These are phyloP conservation scores for Scylla paramamosain DNA, from an alignment of 1,140 invertebrate genomes.

Conservation along the genomic window DNA sequence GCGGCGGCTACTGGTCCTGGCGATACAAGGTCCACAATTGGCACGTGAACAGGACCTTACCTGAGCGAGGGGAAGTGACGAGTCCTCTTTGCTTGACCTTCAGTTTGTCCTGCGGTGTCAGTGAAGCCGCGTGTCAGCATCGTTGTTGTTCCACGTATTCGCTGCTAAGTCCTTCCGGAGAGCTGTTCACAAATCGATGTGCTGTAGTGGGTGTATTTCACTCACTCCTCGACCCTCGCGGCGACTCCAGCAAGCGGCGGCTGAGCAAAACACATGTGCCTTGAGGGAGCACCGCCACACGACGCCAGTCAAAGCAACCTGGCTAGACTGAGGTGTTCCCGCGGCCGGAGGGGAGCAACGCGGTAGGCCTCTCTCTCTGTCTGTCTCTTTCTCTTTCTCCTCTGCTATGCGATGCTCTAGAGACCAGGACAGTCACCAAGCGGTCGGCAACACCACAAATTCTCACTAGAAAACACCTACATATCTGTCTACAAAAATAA, in stretches of 20 bases:
- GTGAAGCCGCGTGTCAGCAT: neutral
- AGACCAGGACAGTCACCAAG: conserved; percentile 43
- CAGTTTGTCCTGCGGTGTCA: neutral
- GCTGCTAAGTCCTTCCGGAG: neutral
- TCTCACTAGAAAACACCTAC: conserved; percentile 56
- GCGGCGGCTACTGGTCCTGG: neutral
- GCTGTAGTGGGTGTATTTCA: neutral
- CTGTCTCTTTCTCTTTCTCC: conserved; percentile 17
- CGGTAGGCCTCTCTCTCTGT: neutral
- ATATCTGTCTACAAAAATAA: conserved; percentile 65
- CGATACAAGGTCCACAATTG: neutral
- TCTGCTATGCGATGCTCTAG: conserved; percentile 53
- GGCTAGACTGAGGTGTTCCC: neutral
- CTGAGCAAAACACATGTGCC: neutral
- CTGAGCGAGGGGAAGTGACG: neutral
- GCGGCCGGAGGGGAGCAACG: neutral
- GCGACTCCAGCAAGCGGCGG: neutral
- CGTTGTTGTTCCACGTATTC: neutral
- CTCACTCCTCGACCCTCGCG: neutral
- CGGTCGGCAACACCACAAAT: conserved; percentile 24
- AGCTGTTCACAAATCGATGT: neutral
- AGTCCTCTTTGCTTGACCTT: neutral
- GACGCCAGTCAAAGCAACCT: neutral
- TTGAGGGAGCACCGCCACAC: neutral
- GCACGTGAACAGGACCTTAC: neutral